Base-by-base conservation (phyloP, 2,797 vertebrate species). In the Acestrorhynchus altus region DNA sequence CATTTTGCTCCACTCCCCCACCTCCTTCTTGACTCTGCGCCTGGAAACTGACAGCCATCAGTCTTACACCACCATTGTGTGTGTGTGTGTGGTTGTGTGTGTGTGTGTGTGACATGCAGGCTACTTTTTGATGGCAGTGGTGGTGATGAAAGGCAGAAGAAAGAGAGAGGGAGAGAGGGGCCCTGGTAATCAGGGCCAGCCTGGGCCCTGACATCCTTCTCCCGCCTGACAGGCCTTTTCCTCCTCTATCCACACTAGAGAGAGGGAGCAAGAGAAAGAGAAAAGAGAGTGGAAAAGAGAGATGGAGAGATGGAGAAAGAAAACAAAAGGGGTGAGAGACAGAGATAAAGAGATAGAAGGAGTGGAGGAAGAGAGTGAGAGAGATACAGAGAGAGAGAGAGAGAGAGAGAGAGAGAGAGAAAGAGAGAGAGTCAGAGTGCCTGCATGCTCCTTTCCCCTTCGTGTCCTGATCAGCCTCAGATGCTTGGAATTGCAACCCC, bases 171-270 rank as follows among this genome's bases (percentile, higher is more conserved):
- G 72, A 72, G 84, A 84, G 85, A 94, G 82, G 67, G 95, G 93
- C 94, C 94, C 93, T 93, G 91, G 94, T 97, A 96, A 97, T 97
- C 96, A 96, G 95, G 95, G 95, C 95, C 94, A 94, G 95, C 94
- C 95, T 88, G 92, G 87, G 90, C 94, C 79, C 82, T 97, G 96
- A 97, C 96, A 97, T 97, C 95, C 96, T 96, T 95, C 95, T 96
- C 94, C 93, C 94, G 91, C 94, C 94, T 96, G 96, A 98, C 96
- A 96, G 95, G 77, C 93, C 91, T 93, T 93, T 96, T 98, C 96
- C 96, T 96, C 94, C 94, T 94, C 94, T 94, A 89, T 93, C 89
- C 90, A 92, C 93, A 90, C 91, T 88, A 89, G 93, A 90, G 93
- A 52, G 72, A 59, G 11, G 31, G 24, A 72, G 65, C 4, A 56